Base-by-base conservation (phyloP, 2,888 invertebrate species). In the Catonia carolina region DNA sequence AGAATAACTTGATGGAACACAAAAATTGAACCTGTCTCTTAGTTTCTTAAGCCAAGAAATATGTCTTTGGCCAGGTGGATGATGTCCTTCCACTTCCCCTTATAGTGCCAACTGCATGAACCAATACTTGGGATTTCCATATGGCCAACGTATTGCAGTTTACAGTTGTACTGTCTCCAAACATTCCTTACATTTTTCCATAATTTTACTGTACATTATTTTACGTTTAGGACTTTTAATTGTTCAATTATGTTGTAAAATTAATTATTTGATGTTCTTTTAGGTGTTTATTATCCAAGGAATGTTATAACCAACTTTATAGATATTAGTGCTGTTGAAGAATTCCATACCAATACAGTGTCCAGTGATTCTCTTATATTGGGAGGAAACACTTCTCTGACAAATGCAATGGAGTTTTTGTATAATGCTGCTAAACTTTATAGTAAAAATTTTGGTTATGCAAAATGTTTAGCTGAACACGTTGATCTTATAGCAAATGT, bases 401-500 rank as follows among this genome's bases (percentile, higher is more conserved):
- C 78, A 42, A 75, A 77, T 49, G 74, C 79, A 15, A 78, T 78
- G 59, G 70, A 71, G 0, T 70, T 77, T 12, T 64, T 71, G 4
- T 31, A 52, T 14, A 36, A 41, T 18, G 36, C 53, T 12, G 49
- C 60, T 2, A 49, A 58, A 33, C 49, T 53, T 17, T 55, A 53
- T n/a, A 37, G 55, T 36, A 61, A 64, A 0, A 76, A 78, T 22
- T 86, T 83, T 66, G 69, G 71, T 2, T 84, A 86, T 67, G 69
- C 84, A 54, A 69, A 70, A 1, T 73, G 75, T 37, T 72, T 86
- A 59, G 76, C 76, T 20, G 70, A 78, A 12, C 86, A 87, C 67
- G 69, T 86, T 61, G 80, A 83, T 63, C 69, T 83, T 55, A 79
- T 87, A 2, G 87, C 86, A 0, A 83, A 82, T 68, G 75, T 82